Percentiles rank a stretch among this genome's conserved stretches.
phyloP scores from a whole-genome alignment of 2,113 vertebrate species.

The Anarhynchus alexandrinus region DNA sequence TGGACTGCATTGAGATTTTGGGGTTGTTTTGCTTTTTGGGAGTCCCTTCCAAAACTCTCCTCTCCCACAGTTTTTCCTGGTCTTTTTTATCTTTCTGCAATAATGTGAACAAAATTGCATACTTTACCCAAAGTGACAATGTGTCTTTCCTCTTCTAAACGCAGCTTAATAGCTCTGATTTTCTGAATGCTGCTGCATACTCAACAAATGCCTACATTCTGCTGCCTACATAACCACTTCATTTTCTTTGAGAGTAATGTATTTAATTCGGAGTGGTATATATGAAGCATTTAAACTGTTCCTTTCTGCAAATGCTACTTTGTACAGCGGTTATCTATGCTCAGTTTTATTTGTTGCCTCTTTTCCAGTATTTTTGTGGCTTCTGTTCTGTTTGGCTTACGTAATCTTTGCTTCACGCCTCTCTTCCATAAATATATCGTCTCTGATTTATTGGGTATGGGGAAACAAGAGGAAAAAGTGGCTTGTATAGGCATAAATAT shows the following conservation, averaged over 20 bases:
- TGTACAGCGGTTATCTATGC: not conserved
- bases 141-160: not conserved
- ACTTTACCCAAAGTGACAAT: not conserved
- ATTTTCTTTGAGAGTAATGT: not conserved
- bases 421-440: not conserved
- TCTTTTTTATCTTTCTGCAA: not conserved
- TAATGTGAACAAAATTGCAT: not conserved
- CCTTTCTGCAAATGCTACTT: not conserved
- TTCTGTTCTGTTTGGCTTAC: not conserved
- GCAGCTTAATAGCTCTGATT: not conserved
- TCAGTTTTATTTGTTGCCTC: not conserved
- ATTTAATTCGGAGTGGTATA: not conserved
- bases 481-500: not conserved
- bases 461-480: not conserved
- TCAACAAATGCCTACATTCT: not conserved
- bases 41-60: not conserved
- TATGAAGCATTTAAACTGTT: not conserved
- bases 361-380: not conserved
- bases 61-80: not conserved
- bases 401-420: not conserved
- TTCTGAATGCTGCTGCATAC: not conserved
- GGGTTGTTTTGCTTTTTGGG: not conserved
- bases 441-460: not conserved
- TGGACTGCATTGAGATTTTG: not conserved
- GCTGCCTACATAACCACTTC: not conserved